A percentile compares a stretch with the other conserved stretches of the same genome.
Conservation (phyloP, 2,797 vertebrate species). For the Sparus aurata region DNA sequence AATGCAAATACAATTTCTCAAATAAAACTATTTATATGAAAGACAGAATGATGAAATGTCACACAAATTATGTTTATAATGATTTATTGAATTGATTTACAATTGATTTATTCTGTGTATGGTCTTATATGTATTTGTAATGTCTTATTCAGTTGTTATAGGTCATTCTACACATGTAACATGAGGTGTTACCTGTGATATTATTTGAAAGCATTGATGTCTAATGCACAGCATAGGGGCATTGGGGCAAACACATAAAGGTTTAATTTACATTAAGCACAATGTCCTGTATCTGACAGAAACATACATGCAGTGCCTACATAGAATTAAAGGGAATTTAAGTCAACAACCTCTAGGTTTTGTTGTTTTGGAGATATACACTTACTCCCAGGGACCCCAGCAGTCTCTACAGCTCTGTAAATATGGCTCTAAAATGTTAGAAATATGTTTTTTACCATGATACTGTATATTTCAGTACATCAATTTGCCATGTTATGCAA, state of each 20-base stretch:
- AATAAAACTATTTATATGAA: too few relatives aligned
- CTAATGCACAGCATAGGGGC: conserved; percentile 15
- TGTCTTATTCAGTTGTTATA: neutral
- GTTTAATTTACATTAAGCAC: conserved; percentile 27
- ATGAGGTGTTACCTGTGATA: conserved; percentile 21
- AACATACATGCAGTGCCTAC: conserved; percentile 49
- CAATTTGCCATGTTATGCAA: neutral
- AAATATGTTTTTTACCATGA: neutral
- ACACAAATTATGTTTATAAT: neutral
- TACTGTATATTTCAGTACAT: conserved; percentile 6
- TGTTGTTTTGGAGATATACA: conserved; percentile 16
- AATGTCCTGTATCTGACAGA: conserved; percentile 19
- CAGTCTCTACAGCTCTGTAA: conserved; percentile 21
- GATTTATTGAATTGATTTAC: conserved; percentile 25
- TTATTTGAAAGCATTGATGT: conserved; percentile 16
- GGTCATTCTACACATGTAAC: conserved; percentile 3
- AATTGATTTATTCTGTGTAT: conserved; percentile 1
- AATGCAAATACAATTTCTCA: too few relatives aligned
- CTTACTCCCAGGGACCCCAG: conserved; percentile 5
- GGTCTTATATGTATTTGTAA: neutral
- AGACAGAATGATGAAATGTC: neutral
- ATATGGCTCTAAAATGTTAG: conserved; percentile 18
- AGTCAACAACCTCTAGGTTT: conserved; percentile 5
- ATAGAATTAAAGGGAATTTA: conserved; percentile 13
- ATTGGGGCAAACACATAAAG: conserved; percentile 9